Percentiles rank a stretch among this genome's conserved stretches.
Evolutionary conservation across 2,888 invertebrate species (phyloP).

Genomic region (Phytoseiulus persimilis): DNA sequence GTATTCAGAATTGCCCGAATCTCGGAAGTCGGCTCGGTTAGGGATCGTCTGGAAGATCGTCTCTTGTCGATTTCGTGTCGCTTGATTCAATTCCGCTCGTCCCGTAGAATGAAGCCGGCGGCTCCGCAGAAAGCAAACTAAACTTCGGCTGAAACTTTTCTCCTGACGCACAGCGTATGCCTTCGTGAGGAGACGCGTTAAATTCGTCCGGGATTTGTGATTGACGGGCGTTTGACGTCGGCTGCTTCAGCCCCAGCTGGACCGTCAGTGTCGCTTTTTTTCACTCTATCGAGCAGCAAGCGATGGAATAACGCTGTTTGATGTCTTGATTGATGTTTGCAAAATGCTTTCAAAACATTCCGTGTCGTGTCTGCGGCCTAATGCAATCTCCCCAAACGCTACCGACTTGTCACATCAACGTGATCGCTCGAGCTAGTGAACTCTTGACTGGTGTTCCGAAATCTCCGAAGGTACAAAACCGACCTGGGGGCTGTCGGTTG

Average conservation of each 20-base stretch:
- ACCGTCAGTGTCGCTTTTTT: neutral
- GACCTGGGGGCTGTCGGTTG: too few species aligned
- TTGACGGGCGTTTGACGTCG: neutral
- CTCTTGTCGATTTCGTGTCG: too few species aligned
- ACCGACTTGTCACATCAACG: neutral
- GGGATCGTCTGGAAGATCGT: too few species aligned
- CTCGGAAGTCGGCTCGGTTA: neutral
- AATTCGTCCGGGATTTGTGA: neutral
- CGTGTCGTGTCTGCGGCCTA: neutral
- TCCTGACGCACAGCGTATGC: neutral
- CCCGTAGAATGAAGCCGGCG: neutral
- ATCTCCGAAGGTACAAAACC: too few species aligned
- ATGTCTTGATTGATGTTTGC: conserved; percentile 5
- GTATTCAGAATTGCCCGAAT: too few species aligned
- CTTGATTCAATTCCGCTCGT: too few species aligned
- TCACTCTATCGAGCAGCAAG: neutral
- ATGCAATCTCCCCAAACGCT: neutral
- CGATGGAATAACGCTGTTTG: neutral
- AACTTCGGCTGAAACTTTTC: neutral
- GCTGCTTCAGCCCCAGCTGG: neutral
- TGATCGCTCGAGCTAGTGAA: neutral
- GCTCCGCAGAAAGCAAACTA: neutral
- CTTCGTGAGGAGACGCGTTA: neutral
- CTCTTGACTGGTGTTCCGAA: neutral
- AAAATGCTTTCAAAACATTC: neutral